phyloP scores from a whole-genome alignment of 2,113 vertebrate genomes.

The Petromus typicus region DNA sequence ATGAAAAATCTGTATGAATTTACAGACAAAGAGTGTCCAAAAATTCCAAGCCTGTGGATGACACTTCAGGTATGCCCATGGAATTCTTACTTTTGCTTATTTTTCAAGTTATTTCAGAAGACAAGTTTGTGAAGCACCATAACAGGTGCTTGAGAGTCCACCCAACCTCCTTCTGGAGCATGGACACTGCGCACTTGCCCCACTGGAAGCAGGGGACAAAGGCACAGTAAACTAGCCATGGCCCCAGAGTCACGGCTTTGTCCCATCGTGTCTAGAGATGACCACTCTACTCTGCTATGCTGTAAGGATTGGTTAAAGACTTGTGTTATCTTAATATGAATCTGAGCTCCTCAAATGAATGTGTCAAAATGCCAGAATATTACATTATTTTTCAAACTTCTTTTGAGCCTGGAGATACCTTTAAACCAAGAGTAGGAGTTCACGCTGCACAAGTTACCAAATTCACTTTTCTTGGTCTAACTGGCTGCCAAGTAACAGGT shows the following conservation, averaged over 20 bases:
- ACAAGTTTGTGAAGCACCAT: background rate
- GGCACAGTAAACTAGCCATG: background rate
- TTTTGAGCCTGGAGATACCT: background rate
- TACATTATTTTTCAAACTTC: background rate
- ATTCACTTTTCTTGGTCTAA: background rate
- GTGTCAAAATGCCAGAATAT: background rate
- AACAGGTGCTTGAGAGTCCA: background rate
- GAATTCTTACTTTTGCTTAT: background rate
- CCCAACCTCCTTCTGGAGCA: background rate
- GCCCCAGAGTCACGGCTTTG: background rate
- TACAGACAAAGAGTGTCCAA: background rate
- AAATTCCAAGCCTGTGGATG: background rate
- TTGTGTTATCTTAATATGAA: background rate
- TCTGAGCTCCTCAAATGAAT: background rate
- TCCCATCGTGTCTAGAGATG: background rate
- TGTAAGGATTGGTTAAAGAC: background rate
- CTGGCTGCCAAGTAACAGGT: constrained; percentile 33
- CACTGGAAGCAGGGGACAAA: background rate
- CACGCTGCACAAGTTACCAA: constrained; percentile 44
- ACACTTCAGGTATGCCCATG: background rate
- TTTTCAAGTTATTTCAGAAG: background rate
- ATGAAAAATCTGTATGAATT: background rate
- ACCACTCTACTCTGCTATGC: background rate
- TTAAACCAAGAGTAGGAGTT: background rate
- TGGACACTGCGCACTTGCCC: background rate